phyloP scores from a whole-genome alignment of 2,113 vertebrate species.

The Telmatochromis sp. region DNA sequence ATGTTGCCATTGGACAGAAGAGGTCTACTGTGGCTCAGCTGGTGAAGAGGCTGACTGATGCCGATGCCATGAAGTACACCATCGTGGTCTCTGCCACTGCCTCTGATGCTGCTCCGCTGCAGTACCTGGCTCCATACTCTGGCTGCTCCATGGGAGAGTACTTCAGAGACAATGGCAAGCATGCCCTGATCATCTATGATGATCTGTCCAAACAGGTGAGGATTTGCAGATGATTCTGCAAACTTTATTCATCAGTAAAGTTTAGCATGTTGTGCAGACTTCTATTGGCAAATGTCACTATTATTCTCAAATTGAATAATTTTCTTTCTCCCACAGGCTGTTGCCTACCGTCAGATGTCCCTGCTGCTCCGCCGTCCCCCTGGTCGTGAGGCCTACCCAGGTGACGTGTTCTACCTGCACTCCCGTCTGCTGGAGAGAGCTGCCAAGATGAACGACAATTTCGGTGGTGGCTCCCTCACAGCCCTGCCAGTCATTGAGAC shows the following conservation, averaged over 20 bases:
- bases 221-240: neutral
- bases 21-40: slow-evolving; percentile 97
- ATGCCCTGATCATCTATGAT: slow-evolving; percentile 96
- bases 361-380: slow-evolving; percentile 94
- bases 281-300: neutral
- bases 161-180: slow-evolving; percentile 97
- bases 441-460: slow-evolving; percentile 96
- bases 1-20: slow-evolving; percentile 98
- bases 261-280: neutral
- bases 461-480: slow-evolving; percentile 91
- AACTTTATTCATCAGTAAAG: neutral
- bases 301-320: neutral
- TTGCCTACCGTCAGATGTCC: slow-evolving; percentile 98
- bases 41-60: slow-evolving; percentile 93
- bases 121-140: slow-evolving; percentile 97
- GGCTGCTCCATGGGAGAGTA: slow-evolving; percentile 99
- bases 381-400: slow-evolving; percentile 93
- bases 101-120: slow-evolving; percentile 93
- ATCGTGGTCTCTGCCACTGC: slow-evolving; percentile 98
- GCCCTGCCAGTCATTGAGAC: slow-evolving; percentile 98
- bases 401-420: slow-evolving; percentile 98
- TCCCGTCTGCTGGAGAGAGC: slow-evolving; percentile 96
- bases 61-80: slow-evolving; percentile 98
- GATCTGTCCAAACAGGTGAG: slow-evolving; percentile 97
- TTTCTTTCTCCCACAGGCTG: slow-evolving; percentile 71